Conservation (phyloP, 2,888 invertebrate species). For the Chloromyia formosa region DNA sequence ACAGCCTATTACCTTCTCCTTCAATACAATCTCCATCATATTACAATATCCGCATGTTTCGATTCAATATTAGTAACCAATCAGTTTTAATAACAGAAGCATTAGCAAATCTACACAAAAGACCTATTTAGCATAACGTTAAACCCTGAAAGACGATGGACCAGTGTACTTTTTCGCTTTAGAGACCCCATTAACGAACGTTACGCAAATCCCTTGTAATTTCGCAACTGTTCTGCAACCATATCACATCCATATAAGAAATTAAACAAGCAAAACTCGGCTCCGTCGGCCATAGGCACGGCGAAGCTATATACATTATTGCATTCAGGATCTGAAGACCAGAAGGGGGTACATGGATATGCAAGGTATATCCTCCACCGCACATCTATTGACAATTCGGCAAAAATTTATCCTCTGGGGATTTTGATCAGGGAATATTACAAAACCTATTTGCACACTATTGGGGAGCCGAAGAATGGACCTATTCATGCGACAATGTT, state of each 20-base stretch:
- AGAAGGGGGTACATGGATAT: neutral
- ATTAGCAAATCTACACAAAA: slow-evolving; percentile 37
- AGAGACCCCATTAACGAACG: slow-evolving; percentile 30
- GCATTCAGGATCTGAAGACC: neutral
- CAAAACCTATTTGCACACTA: slow-evolving; percentile 14
- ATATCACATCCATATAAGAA: slow-evolving; percentile 32
- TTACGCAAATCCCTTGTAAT: slow-evolving; percentile 36
- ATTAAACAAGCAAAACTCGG: slow-evolving; percentile 34
- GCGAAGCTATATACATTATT: neutral
- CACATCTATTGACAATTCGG: slow-evolving; percentile 40
- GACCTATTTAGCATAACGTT: slow-evolving; percentile 35
- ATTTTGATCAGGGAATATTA: slow-evolving; percentile 37
- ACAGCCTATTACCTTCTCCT: neutral
- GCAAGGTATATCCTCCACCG: neutral
- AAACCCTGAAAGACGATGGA: slow-evolving; percentile 11
- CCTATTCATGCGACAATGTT: slow-evolving; percentile 39
- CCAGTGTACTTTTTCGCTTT: slow-evolving; percentile 26
- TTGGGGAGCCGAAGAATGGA: slow-evolving; percentile 28
- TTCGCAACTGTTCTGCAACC: neutral
- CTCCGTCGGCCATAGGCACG: neutral
- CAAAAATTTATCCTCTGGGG: slow-evolving; percentile 38
- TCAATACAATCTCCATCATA: slow-evolving; percentile 22
- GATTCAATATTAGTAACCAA: slow-evolving; percentile 37
- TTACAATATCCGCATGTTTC: slow-evolving; percentile 1
- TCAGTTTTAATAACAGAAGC: slow-evolving; percentile 42